A percentile compares a stretch with the other conserved stretches of the same genome.
Evolutionary conservation across 2,113 vertebrate species (phyloP).

Genomic region (Pongo abelii): DNA sequence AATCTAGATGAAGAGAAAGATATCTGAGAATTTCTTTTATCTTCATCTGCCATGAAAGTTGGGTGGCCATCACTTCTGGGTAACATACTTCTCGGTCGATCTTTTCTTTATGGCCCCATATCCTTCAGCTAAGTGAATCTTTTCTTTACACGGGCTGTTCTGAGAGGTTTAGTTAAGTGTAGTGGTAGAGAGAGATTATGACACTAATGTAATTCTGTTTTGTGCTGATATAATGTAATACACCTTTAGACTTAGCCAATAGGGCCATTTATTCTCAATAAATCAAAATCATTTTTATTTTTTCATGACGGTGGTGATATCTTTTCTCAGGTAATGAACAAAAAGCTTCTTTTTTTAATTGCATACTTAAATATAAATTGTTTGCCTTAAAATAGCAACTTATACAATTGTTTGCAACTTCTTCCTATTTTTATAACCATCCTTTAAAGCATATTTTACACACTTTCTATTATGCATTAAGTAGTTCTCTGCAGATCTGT

Average conservation of each 20-base stretch:
- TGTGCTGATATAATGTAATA: constrained; percentile 45
- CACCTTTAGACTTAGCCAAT: constrained; percentile 31
- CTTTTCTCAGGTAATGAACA: constrained; percentile 30
- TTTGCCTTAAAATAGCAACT: constrained; percentile 48
- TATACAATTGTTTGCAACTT: background rate
- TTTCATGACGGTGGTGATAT: constrained; percentile 41
- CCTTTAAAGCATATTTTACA: background rate
- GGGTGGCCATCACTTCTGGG: background rate
- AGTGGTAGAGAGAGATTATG: constrained; percentile 39
- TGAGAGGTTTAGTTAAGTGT: constrained; percentile 55
- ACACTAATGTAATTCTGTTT: constrained; percentile 51
- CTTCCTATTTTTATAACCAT: constrained; percentile 39
- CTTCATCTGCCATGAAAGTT: constrained; percentile 45
- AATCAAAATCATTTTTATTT: constrained; percentile 57
- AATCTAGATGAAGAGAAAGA: constrained; percentile 11
- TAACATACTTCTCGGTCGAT: constrained; percentile 27
- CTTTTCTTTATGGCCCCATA: constrained; percentile 65
- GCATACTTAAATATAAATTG: constrained; percentile 16
- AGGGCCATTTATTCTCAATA: constrained; percentile 37
- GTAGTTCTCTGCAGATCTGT: background rate
- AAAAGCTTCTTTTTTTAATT: background rate
- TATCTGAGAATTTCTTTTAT: constrained; percentile 52
- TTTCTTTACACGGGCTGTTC: constrained; percentile 37
- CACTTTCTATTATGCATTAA: background rate
- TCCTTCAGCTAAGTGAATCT: constrained; percentile 55